phyloP scores from a whole-genome alignment of 2,888 invertebrate genomes.

The Hecatera dysodea region DNA sequence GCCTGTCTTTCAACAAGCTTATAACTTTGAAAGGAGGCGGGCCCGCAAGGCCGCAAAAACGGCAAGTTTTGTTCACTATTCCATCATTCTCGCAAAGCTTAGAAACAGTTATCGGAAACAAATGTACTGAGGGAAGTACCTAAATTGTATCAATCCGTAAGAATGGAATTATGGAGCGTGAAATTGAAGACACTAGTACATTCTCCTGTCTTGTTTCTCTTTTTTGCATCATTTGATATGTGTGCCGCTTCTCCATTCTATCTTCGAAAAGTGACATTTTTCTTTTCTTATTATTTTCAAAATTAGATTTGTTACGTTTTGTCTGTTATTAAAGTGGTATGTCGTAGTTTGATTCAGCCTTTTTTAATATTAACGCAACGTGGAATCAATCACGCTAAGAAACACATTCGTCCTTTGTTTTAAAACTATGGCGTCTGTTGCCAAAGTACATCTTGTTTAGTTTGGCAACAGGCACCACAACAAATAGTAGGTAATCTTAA shows the following conservation, averaged over 20 bases:
- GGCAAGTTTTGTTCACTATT: slow-evolving; percentile 48
- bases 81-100: slow-evolving; percentile 30
- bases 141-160: slow-evolving; percentile 58
- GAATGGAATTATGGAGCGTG: slow-evolving; percentile 69
- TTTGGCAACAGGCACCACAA: no score
- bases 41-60: slow-evolving; percentile 10
- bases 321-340: slow-evolving; percentile 4
- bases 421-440: slow-evolving; percentile 12
- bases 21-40: slow-evolving; percentile 28
- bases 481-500: not conserved
- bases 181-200: slow-evolving; percentile 74
- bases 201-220: slow-evolving; percentile 70
- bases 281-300: slow-evolving; percentile 21
- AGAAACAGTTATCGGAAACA: slow-evolving; percentile 39
- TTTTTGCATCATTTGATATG: slow-evolving; percentile 75
- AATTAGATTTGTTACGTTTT: slow-evolving; percentile 12
- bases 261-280: slow-evolving; percentile 55
- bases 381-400: not conserved
- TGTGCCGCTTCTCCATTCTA: slow-evolving; percentile 68
- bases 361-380: not conserved
- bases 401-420: not conserved
- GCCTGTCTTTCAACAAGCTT: slow-evolving; percentile 29
- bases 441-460: slow-evolving; percentile 22
- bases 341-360: not conserved
- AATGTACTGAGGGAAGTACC: slow-evolving; percentile 42